phyloP scores from a whole-genome alignment of 2,797 vertebrate species.

The Gephyroberyx darwinii region DNA sequence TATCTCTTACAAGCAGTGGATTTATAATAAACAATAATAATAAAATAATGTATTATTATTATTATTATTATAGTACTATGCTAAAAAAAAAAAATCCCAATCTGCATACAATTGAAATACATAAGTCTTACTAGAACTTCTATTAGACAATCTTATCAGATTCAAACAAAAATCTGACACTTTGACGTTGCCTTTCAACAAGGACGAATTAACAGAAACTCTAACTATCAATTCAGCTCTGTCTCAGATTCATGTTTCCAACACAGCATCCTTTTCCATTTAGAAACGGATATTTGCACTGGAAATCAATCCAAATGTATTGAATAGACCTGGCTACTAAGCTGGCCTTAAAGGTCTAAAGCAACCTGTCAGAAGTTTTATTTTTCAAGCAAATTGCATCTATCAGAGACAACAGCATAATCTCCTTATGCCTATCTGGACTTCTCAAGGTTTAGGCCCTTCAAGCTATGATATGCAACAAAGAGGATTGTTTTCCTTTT shows the following conservation, averaged over 20 bases:
- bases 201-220: background rate
- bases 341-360: background rate
- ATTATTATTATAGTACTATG: no score
- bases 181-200: no score
- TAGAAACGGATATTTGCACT: background rate
- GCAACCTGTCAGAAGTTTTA: background rate
- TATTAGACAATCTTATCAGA: no score
- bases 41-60: no score
- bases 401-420: slow-evolving; percentile 35
- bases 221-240: no score
- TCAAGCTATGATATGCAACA: slow-evolving; percentile 33
- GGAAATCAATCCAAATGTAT: background rate
- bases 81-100: no score
- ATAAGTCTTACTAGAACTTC: no score
- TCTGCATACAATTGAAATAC: no score
- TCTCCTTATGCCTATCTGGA: slow-evolving; percentile 34
- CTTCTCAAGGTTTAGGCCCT: slow-evolving; percentile 27
- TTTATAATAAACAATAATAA: no score
- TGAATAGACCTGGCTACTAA: background rate
- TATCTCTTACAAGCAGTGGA: no score
- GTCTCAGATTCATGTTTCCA: no score
- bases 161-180: background rate
- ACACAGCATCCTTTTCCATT: background rate
- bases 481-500: slow-evolving; percentile 56
- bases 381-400: slow-evolving; percentile 20